phyloP scores from a whole-genome alignment of 1,140 invertebrate genomes.

The Gonatopus flavifemur region DNA sequence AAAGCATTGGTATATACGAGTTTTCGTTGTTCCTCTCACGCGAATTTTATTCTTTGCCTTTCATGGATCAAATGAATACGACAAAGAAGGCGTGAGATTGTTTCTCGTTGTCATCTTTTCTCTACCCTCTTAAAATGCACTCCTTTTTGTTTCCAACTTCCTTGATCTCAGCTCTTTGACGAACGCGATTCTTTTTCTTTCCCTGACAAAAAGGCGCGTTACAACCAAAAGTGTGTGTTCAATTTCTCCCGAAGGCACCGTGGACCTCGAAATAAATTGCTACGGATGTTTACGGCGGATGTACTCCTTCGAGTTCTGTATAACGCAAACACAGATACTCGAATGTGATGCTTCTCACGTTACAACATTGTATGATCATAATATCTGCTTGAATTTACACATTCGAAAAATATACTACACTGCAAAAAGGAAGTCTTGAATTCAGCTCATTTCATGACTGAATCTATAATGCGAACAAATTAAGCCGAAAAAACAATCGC shows the following conservation, averaged over 20 bases:
- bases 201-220: not conserved
- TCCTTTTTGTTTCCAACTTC: not conserved
- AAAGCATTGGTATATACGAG: conserved; percentile 4
- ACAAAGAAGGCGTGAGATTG: too few relatives aligned
- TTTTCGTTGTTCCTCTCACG: conserved; percentile 9
- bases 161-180: not conserved
- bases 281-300: conserved; percentile 36
- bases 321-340: too few relatives aligned
- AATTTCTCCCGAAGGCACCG: conserved; percentile 21
- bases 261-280: conserved; percentile 29
- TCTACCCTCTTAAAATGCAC: not conserved
- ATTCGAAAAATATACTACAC: too few relatives aligned
- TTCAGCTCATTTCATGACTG: too few relatives aligned
- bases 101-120: not conserved
- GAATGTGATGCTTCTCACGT: too few relatives aligned
- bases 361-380: too few relatives aligned
- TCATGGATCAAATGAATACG: too few relatives aligned
- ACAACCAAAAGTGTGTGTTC: conserved; percentile 16
- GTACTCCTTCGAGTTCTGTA: too few relatives aligned
- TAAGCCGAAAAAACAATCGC: too few relatives aligned
- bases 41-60: not conserved
- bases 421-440: too few relatives aligned
- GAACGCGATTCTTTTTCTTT: not conserved
- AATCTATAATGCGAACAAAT: too few relatives aligned
- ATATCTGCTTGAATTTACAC: too few relatives aligned